phyloP scores from a whole-genome alignment of 2,797 vertebrate genomes.

The Brachyalestes nurse region DNA sequence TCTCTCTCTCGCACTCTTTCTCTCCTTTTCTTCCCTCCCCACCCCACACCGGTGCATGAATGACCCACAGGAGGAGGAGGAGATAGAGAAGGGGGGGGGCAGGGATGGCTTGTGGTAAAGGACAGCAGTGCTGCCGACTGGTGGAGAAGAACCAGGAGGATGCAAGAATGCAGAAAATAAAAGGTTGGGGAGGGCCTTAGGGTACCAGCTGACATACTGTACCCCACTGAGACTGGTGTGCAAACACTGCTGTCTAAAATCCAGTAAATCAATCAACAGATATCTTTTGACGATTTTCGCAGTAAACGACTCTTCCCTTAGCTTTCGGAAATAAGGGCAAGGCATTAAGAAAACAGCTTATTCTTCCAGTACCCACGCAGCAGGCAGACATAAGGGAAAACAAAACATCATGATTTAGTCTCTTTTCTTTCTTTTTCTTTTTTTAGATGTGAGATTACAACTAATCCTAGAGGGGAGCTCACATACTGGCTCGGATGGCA shows the following conservation, averaged over 20 bases:
- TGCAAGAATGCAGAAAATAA: not conserved
- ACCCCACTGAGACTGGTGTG: not conserved
- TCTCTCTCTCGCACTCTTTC: slow-evolving; percentile 39
- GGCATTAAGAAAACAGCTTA: not conserved
- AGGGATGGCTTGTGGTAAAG: slow-evolving; percentile 7
- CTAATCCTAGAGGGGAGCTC: slow-evolving; percentile 25
- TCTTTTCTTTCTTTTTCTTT: slow-evolving; percentile 23
- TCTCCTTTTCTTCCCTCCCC: slow-evolving; percentile 36
- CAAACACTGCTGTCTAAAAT: not conserved
- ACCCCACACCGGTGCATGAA: slow-evolving; percentile 57
- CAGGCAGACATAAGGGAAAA: not conserved
- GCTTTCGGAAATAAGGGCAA: not conserved
- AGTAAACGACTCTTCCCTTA: too few relatives aligned
- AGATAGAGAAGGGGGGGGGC: slow-evolving; percentile 34
- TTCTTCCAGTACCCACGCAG: not conserved
- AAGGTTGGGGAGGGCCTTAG: not conserved
- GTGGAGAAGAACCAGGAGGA: slow-evolving; percentile 28
- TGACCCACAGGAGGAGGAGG: slow-evolving; percentile 56
- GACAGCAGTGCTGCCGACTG: slow-evolving; percentile 52
- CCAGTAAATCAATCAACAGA: too few relatives aligned
- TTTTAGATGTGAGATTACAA: slow-evolving; percentile 25
- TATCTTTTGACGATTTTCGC: not conserved
- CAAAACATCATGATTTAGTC: slow-evolving; percentile 5
- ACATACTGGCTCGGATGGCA: slow-evolving; percentile 1
- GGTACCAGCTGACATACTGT: not conserved